phyloP scores from a whole-genome alignment of 1,140 invertebrate genomes.

The Temnothorax curvispinosus region DNA sequence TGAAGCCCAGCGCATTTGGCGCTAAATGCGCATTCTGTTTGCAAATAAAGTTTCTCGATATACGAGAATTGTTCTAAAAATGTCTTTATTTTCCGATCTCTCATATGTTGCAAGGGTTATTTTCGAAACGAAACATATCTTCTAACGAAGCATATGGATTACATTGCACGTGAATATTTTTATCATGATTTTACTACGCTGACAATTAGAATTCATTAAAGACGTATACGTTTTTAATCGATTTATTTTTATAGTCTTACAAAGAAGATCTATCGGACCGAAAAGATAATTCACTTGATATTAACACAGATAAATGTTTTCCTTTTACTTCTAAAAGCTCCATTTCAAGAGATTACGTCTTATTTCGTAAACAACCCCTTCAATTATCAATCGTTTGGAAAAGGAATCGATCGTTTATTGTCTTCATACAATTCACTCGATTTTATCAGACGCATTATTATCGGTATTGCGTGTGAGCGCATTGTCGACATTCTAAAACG shows the following conservation, averaged over 20 bases:
- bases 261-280: not conserved
- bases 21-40: not conserved
- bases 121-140: constrained; percentile 24
- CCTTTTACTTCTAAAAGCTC: not conserved
- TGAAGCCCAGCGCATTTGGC: constrained; percentile 10
- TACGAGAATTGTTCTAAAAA: constrained; percentile 6
- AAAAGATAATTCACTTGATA: not conserved
- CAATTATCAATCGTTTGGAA: constrained; percentile 17
- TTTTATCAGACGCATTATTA: constrained; percentile 35
- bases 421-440: constrained; percentile 42
- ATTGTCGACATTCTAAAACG: constrained; percentile 28
- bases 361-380: constrained; percentile 41
- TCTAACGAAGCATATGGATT: not conserved
- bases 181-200: not conserved
- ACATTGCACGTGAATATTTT: not conserved
- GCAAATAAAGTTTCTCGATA: constrained; percentile 25
- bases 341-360: not conserved
- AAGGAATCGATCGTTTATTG: constrained; percentile 42
- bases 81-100: constrained; percentile 13
- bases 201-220: not conserved
- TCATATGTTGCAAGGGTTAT: constrained; percentile 5
- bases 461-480: constrained; percentile 23
- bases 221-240: not conserved
- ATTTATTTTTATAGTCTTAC: too few species aligned
- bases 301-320: not conserved